Base-by-base conservation (phyloP, 2,113 vertebrate species). In the Myotis brandtii region DNA sequence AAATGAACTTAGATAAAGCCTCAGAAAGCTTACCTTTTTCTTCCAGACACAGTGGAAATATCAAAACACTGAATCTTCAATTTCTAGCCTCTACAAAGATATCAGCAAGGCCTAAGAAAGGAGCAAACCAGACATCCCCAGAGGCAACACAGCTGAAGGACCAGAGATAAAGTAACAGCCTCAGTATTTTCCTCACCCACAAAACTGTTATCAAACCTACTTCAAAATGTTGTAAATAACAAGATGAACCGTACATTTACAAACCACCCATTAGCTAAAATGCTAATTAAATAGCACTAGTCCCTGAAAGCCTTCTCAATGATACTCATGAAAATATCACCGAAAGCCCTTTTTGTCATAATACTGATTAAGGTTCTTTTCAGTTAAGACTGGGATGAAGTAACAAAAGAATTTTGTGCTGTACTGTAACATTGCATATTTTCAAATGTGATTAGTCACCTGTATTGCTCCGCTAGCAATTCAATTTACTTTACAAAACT, bases 21-120 rank as follows among this genome's bases (percentile, higher is more conserved):
- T 86, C 18, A 66, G 50, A 80, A 86, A 90, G 27, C 25, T 70
- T 10, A 73, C 13, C 56, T 89, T 64, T 87, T 76, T 76, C 75
- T 83, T 83, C 34, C n/a, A 76, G 43, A 86, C 43, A 93, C 2
- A 59, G 46, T 3, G 40, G 50, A 95, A 95, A 80, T 66, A 70
- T 37, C 66, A 86, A 62, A 91, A 96, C 66, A 87, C 40, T 72
- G 48, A 25, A 79, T 46, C 80, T 93, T 93, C 72, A 10, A 62
- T 76, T 96, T 83, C 40, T 62, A 87, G 83, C 10, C 69, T 94
- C 62, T 86, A 66, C 54, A 76, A 94, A 64, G 59, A 87, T 77
- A 91, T 91, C 87, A 82, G 56, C 40, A 69, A 94, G 76, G 40
- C 43, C 75, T 50, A 67, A 43, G 11, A 70, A 94, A 73, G 62